Evolutionary conservation across 2,888 invertebrate genomes (phyloP).

Genomic region (Arrhopalites spinosus): DNA sequence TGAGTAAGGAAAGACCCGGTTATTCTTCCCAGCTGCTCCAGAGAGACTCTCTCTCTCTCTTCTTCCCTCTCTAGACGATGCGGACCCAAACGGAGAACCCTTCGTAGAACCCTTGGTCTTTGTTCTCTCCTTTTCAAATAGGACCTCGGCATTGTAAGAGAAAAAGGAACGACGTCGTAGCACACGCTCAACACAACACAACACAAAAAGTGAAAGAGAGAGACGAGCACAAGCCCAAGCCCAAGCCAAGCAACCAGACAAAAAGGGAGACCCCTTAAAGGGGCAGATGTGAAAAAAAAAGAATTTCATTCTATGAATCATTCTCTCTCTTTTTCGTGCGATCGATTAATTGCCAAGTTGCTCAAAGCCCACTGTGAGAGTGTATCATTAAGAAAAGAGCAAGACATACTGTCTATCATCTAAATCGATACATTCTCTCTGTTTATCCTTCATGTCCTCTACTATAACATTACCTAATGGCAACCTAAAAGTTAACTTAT

Average conservation of each 20-base stretch:
- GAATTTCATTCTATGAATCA: conserved; percentile 31
- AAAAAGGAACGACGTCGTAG: conserved; percentile 39
- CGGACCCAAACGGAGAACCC: conserved; percentile 25
- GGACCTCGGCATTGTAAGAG: conserved; percentile 25
- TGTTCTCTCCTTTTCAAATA: conserved; percentile 36
- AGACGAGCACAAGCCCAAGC: background rate
- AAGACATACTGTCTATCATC: conserved; percentile 30
- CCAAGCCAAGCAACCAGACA: background rate
- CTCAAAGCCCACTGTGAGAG: conserved; percentile 23
- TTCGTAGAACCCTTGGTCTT: conserved; percentile 38
- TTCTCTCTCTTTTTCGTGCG: conserved; percentile 16
- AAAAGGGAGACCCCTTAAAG: conserved; percentile 36
- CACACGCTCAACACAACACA: conserved; percentile 36
- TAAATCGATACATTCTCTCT: conserved; percentile 20
- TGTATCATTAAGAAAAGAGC: conserved; percentile 41
- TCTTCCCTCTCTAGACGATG: background rate
- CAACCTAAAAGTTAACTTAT: background rate
- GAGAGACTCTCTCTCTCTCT: conserved; percentile 17
- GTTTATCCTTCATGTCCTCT: no score
- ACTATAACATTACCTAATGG: background rate
- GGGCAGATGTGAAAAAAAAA: conserved; percentile 39
- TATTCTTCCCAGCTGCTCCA: conserved; percentile 26
- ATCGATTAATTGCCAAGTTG: conserved; percentile 37
- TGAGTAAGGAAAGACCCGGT: conserved; percentile 19
- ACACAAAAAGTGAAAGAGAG: background rate